Conservation (phyloP, 2,113 vertebrate species). For the Ardeotis arabs region DNA sequence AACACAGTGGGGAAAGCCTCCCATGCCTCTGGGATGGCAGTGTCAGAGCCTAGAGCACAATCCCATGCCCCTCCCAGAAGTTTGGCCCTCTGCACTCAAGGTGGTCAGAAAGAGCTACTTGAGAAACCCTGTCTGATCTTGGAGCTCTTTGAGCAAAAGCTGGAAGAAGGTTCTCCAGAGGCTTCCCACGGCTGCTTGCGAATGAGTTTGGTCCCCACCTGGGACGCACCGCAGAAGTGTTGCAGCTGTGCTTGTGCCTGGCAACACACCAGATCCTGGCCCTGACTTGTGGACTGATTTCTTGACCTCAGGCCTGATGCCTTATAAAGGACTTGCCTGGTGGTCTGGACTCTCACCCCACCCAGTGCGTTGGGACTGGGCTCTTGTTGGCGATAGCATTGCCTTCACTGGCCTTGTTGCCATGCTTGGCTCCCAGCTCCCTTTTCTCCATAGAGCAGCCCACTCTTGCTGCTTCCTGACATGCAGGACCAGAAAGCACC, state of each 20-base stretch:
- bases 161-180: not conserved
- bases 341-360: not conserved
- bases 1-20: not conserved
- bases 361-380: not conserved
- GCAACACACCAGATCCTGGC: not conserved
- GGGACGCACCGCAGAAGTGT: not conserved
- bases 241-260: not conserved
- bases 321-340: not conserved
- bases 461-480: not conserved
- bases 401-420: not conserved
- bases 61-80: not conserved
- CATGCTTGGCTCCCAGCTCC: not conserved
- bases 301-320: not conserved
- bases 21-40: not conserved
- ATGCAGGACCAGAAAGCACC: not conserved
- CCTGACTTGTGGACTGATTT: not conserved
- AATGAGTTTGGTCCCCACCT: not conserved
- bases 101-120: not conserved
- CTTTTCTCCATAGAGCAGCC: not conserved
- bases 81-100: not conserved
- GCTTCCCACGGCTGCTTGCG: not conserved
- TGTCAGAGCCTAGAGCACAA: not conserved
- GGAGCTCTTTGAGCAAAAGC: not conserved
- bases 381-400: not conserved
- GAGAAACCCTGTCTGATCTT: not conserved